Evolutionary conservation across 2,113 vertebrate genomes (phyloP).

Genomic region (Anthoscopus minutus): DNA sequence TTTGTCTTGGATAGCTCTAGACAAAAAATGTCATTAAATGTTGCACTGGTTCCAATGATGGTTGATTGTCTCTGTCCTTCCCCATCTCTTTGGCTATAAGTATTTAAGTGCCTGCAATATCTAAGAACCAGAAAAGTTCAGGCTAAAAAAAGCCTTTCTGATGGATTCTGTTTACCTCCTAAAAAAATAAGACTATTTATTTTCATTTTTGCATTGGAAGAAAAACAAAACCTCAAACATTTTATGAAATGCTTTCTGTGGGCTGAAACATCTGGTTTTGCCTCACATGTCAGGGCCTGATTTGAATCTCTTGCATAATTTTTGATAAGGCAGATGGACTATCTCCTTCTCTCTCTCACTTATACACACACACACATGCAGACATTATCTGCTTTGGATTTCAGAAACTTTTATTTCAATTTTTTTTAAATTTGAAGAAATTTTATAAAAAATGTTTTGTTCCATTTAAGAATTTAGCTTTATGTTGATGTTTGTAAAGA

Average conservation of each 20-base stretch:
- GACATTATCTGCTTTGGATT: not conserved
- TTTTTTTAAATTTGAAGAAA: not conserved
- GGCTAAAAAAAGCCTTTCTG: not conserved
- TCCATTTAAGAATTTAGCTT: not conserved
- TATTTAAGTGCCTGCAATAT: not conserved
- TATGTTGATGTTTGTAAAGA: not conserved
- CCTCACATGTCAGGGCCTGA: not conserved
- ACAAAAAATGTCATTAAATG: not conserved
- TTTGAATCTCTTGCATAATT: slow-evolving; percentile 29
- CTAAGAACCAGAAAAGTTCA: not conserved
- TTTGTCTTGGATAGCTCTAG: not conserved
- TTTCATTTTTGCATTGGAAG: slow-evolving; percentile 24
- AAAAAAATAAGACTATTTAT: slow-evolving; percentile 1
- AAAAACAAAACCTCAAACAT: slow-evolving; percentile 41
- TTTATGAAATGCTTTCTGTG: slow-evolving; percentile 26
- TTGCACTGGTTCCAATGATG: not conserved
- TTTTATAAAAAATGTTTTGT: not conserved
- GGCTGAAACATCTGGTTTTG: slow-evolving; percentile 27
- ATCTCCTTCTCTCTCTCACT: not conserved
- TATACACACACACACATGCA: not conserved
- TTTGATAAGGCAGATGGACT: slow-evolving; percentile 27
- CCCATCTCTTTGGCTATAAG: not conserved
- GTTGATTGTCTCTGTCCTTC: not conserved
- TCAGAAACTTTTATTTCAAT: not conserved
- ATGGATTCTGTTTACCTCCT: not conserved